phyloP scores from a whole-genome alignment of 2,797 vertebrate genomes.

The Macroramphosus scolopax region DNA sequence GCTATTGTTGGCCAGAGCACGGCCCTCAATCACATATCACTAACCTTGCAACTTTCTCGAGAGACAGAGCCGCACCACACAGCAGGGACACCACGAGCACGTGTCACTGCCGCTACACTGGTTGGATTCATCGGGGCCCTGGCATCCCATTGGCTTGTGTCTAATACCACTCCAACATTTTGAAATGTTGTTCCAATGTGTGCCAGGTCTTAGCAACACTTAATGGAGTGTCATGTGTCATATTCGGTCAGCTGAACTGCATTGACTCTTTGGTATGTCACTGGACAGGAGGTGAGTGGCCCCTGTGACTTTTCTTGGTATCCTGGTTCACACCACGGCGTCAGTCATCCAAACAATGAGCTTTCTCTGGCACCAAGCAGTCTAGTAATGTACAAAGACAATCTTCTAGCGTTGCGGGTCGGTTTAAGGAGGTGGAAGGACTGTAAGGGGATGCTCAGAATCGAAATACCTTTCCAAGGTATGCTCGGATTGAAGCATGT shows the following conservation, averaged over 20 bases:
- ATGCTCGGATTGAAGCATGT: slow-evolving; percentile 30
- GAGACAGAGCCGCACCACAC: slow-evolving; percentile 20
- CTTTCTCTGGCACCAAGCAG: slow-evolving; percentile 46
- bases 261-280: slow-evolving; percentile 48
- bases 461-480: slow-evolving; percentile 47
- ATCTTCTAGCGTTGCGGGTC: slow-evolving; percentile 21
- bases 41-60: slow-evolving; percentile 38
- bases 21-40: slow-evolving; percentile 50
- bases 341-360: slow-evolving; percentile 49
- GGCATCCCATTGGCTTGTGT: slow-evolving; percentile 19
- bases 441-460: slow-evolving; percentile 27
- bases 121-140: slow-evolving; percentile 40
- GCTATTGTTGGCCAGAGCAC: slow-evolving; percentile 53
- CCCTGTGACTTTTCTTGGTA: slow-evolving; percentile 31
- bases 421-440: slow-evolving; percentile 18
- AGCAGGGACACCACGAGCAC: slow-evolving; percentile 24
- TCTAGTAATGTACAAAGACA: slow-evolving; percentile 39
- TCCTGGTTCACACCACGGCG: slow-evolving; percentile 12
- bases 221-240: slow-evolving; percentile 57
- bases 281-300: slow-evolving; percentile 45
- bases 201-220: slow-evolving; percentile 44
- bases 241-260: slow-evolving; percentile 38
- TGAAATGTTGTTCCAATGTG: slow-evolving; percentile 44
- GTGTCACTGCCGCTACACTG: slow-evolving; percentile 17
- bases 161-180: slow-evolving; percentile 42